phyloP scores from a whole-genome alignment of 1,140 invertebrate genomes.

The Drosophila miranda region DNA sequence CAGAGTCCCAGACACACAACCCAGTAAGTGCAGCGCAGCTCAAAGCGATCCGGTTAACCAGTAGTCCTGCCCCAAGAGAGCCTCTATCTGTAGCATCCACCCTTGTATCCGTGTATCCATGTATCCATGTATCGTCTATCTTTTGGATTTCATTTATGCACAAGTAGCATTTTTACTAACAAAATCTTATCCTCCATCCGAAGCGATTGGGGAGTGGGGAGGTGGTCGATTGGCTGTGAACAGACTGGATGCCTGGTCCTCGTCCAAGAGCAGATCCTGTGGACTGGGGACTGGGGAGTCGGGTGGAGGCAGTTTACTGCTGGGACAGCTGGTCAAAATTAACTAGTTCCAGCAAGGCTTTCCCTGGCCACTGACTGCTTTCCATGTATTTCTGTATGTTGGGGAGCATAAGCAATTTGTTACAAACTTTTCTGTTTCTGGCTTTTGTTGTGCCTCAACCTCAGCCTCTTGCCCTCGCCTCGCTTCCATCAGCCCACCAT shows the following conservation, averaged over 20 bases:
- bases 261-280: too few relatives aligned
- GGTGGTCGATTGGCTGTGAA: neutral
- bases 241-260: neutral
- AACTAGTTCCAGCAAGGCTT: conserved; percentile 71
- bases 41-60: too few relatives aligned
- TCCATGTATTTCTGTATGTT: conserved; percentile 48
- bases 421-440: conserved; percentile 67
- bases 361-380: conserved; percentile 12
- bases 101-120: conserved; percentile 27
- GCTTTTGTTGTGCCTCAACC: conserved; percentile 51
- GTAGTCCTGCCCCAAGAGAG: neutral
- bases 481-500: neutral
- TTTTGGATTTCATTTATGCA: conserved; percentile 69
- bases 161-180: conserved; percentile 58
- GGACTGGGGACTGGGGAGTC: neutral
- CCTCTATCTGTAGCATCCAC: too few relatives aligned
- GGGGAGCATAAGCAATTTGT: conserved; percentile 75
- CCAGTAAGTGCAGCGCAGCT: conserved; percentile 6
- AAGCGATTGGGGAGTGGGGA: neutral
- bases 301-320: conserved; percentile 55
- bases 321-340: conserved; percentile 77
- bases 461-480: neutral
- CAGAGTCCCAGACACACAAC: neutral
- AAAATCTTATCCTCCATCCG: neutral
- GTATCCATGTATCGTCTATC: conserved; percentile 45